Conservation (phyloP, 2,888 invertebrate species). For the Yponomeuta malinellus region DNA sequence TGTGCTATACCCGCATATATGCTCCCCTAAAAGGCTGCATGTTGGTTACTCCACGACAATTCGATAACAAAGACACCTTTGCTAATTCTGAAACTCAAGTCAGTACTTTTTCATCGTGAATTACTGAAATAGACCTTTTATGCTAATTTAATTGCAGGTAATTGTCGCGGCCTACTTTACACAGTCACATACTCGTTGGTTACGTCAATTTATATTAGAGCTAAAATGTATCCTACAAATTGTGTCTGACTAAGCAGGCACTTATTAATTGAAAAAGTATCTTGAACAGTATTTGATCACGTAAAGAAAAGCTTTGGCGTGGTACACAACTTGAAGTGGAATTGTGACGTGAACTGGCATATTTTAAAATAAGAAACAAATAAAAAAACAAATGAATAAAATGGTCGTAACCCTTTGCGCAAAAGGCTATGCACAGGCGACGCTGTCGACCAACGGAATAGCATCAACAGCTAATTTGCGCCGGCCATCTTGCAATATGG, state of each 20-base stretch:
- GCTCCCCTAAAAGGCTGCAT: background rate
- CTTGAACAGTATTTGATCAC: background rate
- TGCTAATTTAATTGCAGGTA: background rate
- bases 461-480: slow-evolving; percentile 44
- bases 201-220: background rate
- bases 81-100: background rate
- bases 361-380: background rate
- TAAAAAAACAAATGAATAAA: background rate
- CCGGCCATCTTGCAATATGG: slow-evolving; percentile 52
- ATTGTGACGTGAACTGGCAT: background rate
- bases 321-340: background rate
- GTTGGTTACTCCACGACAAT: background rate
- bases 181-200: background rate
- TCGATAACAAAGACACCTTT: background rate
- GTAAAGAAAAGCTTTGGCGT: background rate
- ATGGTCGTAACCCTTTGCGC: background rate
- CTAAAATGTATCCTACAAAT: background rate
- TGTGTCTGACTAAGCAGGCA: background rate
- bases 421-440: background rate
- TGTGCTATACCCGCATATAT: background rate
- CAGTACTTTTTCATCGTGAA: background rate
- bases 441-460: background rate
- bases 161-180: background rate
- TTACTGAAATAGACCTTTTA: background rate
- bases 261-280: background rate